Conservation (phyloP, 2,888 invertebrate genomes). For the Sylvicola cinctus region DNA sequence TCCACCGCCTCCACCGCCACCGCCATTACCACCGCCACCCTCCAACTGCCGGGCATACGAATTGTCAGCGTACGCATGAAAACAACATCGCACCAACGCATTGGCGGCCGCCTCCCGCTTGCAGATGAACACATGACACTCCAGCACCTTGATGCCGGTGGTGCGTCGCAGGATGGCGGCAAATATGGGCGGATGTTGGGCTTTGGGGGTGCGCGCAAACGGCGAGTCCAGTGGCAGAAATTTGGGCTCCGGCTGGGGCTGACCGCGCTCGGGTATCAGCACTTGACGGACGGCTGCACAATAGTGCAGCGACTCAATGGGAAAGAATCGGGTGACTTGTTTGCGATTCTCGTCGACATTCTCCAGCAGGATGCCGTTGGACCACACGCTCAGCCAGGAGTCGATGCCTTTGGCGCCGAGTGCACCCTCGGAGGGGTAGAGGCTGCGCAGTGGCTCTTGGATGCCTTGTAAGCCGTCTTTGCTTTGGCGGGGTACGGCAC, state of each 20-base stretch:
- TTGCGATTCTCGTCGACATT: conserved; percentile 92
- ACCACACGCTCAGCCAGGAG: conserved; percentile 94
- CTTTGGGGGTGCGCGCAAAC: conserved; percentile 79
- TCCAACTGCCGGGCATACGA: conserved; percentile 74
- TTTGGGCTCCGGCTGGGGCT: conserved; percentile 46
- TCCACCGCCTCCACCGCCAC: too few relatives aligned
- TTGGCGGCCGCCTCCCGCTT: conserved; percentile 93
- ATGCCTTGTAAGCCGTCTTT: conserved; percentile 95
- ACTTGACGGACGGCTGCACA: conserved; percentile 89
- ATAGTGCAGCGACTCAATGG: conserved; percentile 86
- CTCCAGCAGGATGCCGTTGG: conserved; percentile 84
- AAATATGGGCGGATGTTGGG: conserved; percentile 88
- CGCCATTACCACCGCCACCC: conserved; percentile 30
- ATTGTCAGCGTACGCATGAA: conserved; percentile 93
- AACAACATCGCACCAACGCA: conserved; percentile 90
- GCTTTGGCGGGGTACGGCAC: conserved; percentile 89
- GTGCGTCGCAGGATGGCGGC: conserved; percentile 91
- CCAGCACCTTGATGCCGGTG: conserved; percentile 90
- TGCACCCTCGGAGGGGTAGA: conserved; percentile 89
- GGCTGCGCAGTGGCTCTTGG: conserved; percentile 87
- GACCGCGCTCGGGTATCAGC: conserved; percentile 41
- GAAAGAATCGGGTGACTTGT: conserved; percentile 86
- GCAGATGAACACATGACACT: conserved; percentile 97
- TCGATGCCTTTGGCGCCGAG: conserved; percentile 77
- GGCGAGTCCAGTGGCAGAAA: conserved; percentile 93